Percentiles rank a stretch among this genome's conserved stretches.
Evolutionary conservation across 2,797 vertebrate genomes (phyloP).

Genomic region (Macrochelys suwanniensis): DNA sequence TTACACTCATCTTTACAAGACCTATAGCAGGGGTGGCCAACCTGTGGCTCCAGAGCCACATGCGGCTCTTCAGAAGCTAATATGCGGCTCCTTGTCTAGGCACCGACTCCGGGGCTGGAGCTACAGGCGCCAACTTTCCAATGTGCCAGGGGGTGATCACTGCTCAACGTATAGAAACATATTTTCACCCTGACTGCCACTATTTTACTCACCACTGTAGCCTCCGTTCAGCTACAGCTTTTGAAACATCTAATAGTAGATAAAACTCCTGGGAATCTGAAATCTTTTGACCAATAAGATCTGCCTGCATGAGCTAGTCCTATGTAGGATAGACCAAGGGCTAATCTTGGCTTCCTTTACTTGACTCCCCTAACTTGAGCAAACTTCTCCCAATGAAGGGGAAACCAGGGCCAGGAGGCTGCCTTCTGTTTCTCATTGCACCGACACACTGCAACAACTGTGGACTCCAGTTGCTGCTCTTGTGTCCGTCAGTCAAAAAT

Average conservation of each 20-base stretch:
- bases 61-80: too few relatives aligned
- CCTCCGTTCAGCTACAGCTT: not conserved
- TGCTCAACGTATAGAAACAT: not conserved
- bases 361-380: not conserved
- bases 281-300: not conserved
- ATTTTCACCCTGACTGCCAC: not conserved
- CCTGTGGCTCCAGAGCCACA: too few relatives aligned
- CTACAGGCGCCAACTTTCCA: too few relatives aligned
- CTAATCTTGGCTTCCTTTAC: not conserved
- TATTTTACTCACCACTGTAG: not conserved
- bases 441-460: not conserved
- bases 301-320: not conserved
- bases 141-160: too few relatives aligned
- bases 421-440: not conserved
- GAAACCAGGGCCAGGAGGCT: not conserved
- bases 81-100: too few relatives aligned
- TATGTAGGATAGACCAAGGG: not conserved
- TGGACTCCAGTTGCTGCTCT: not conserved
- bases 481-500: not conserved
- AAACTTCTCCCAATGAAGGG: not conserved
- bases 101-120: too few relatives aligned
- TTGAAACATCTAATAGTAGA: not conserved
- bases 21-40: not conserved
- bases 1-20: not conserved
- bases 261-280: not conserved